Percentiles rank a stretch among this genome's conserved stretches.
phyloP scores from a whole-genome alignment of 2,888 invertebrate species.

The Drosophila paracracens region DNA sequence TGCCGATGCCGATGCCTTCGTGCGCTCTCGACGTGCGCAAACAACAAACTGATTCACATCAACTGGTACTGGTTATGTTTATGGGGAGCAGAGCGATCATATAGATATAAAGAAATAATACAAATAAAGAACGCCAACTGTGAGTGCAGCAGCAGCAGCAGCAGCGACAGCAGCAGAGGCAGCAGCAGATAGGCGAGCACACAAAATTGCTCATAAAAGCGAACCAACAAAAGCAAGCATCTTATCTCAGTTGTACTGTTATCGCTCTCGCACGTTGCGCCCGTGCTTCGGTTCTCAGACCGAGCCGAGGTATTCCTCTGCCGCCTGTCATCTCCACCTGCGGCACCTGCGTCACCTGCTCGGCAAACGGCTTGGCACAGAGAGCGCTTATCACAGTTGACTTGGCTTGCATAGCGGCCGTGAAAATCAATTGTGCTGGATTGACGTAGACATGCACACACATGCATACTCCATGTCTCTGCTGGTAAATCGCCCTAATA shows the following conservation, averaged over 20 bases:
- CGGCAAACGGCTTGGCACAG: slow-evolving; percentile 5
- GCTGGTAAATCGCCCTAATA: neutral
- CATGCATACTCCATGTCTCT: neutral
- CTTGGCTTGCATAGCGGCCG: slow-evolving; percentile 10
- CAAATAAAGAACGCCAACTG: slow-evolving; percentile 40
- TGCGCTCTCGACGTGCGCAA: slow-evolving; percentile 70
- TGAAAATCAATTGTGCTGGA: slow-evolving; percentile 33
- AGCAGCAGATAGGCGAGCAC: slow-evolving; percentile 13
- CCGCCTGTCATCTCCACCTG: slow-evolving; percentile 18
- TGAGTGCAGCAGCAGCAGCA: slow-evolving; percentile 27
- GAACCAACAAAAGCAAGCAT: slow-evolving; percentile 43
- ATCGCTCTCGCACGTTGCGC: slow-evolving; percentile 42
- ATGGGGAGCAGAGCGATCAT: slow-evolving; percentile 66
- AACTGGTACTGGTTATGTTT: slow-evolving; percentile 60
- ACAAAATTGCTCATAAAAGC: slow-evolving; percentile 16
- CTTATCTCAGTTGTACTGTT: slow-evolving; percentile 64
- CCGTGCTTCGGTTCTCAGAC: slow-evolving; percentile 9
- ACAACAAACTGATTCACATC: slow-evolving; percentile 77
- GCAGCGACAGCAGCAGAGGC: slow-evolving; percentile 9
- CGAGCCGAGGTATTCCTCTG: slow-evolving; percentile 3
- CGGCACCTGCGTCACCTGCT: slow-evolving; percentile 1
- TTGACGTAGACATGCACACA: slow-evolving; percentile 37
- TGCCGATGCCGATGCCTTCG: slow-evolving; percentile 58
- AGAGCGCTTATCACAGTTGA: slow-evolving; percentile 39
- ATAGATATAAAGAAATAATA: slow-evolving; percentile 51